Evolutionary conservation across 2,797 vertebrate genomes (phyloP).

Genomic region (Lemur catta): DNA sequence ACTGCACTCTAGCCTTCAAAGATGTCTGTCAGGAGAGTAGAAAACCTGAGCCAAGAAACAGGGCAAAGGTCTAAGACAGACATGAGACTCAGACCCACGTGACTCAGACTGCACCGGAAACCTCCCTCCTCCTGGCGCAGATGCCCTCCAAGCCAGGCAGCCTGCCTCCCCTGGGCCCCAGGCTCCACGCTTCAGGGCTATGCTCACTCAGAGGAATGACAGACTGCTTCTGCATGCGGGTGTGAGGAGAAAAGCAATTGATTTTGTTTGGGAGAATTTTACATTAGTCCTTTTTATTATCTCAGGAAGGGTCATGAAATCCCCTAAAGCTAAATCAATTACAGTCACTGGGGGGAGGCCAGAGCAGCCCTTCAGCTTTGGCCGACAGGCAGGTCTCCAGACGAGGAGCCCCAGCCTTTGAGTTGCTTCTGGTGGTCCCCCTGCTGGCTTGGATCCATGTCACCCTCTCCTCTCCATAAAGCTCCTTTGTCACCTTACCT

Average conservation of each 20-base stretch:
- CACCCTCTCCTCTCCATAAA: neutral
- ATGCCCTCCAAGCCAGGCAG: neutral
- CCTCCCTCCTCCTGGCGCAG: neutral
- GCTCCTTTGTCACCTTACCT: neutral
- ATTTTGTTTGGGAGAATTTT: slow-evolving; percentile 72
- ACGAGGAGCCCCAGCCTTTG: neutral
- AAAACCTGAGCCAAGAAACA: neutral
- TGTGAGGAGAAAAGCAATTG: slow-evolving; percentile 48
- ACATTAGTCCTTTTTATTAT: slow-evolving; percentile 71
- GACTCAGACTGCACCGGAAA: neutral
- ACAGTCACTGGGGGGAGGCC: neutral
- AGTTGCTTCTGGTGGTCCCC: neutral
- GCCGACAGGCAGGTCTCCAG: slow-evolving; percentile 9
- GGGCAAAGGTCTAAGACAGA: neutral
- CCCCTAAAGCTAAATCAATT: slow-evolving; percentile 71
- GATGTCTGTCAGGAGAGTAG: neutral
- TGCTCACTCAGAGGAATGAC: neutral
- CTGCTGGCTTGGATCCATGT: neutral
- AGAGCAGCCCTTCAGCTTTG: slow-evolving; percentile 30
- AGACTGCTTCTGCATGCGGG: slow-evolving; percentile 1
- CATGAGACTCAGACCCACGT: neutral
- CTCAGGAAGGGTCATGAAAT: slow-evolving; percentile 68
- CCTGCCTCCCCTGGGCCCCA: neutral
- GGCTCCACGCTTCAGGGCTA: neutral
- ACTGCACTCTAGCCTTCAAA: neutral